Base-by-base conservation (phyloP, 2,113 vertebrate species). In the Brachirus orientalis region DNA sequence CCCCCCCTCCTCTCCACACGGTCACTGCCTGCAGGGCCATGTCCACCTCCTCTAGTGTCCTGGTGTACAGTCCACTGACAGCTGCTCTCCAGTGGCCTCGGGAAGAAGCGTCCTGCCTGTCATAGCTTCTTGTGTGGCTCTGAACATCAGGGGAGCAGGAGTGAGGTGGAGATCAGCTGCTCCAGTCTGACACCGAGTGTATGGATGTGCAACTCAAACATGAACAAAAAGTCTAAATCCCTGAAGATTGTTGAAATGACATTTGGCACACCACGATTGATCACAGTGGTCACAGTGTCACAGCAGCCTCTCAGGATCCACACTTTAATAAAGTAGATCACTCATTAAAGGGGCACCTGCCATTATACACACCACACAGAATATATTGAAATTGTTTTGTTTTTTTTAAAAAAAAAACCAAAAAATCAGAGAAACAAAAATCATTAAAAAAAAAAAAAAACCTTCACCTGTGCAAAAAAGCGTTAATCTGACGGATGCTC, bases 401-500 rank as follows among this genome's bases (percentile, higher is more conserved):
- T 43, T 43, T 12, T 43, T 22, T 28, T 28, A 28, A n/a, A n/a
- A n/a, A 17, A 14, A 40, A 14, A 18, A 11, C n/a, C n/a, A n/a
- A n/a, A n/a, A n/a, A n/a, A n/a, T n/a, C n/a, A n/a, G n/a, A n/a
- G n/a, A n/a, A n/a, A n/a, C n/a, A n/a, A n/a, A n/a, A n/a, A 9
- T 17, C 7, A 36, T 20, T 19, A 28, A 6, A 4, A 13, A 10
- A 11, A 37, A 12, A 1, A 51, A 6, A 16, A 52, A 53, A 6
- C 59, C 2, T 33, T 83, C 77, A 92, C 90, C 92, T 90, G 91
- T 89, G 85, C 82, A 88, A 80, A 83, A 46, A 18, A 55, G 83
- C 81, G 89, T 95, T 95, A 98, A 88, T 98, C 95, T 75, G 97
- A 96, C 56, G 97, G 97, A 90, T 98, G 97, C 79, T 98, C 96